phyloP scores from a whole-genome alignment of 2,888 invertebrate species.

The Conistra vaccinii region DNA sequence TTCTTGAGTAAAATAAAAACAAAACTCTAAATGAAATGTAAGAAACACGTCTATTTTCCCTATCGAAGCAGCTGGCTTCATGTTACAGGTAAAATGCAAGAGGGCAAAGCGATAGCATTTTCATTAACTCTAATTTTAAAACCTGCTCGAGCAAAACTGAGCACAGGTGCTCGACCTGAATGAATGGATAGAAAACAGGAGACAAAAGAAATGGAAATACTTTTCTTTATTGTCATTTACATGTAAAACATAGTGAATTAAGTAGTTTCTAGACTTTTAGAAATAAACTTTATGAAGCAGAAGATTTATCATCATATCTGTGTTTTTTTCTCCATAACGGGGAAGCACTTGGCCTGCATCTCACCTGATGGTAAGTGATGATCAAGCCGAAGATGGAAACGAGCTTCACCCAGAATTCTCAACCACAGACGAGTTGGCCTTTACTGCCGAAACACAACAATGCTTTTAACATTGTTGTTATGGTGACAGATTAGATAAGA shows the following conservation, averaged over 20 bases:
- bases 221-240: conserved; percentile 35
- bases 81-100: conserved; percentile 13
- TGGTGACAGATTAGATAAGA: too few species aligned
- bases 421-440: too few species aligned
- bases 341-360: too few species aligned
- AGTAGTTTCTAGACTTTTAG: background rate
- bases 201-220: conserved; percentile 25
- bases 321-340: too few species aligned
- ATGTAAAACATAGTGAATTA: conserved; percentile 22
- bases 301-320: too few species aligned
- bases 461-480: too few species aligned
- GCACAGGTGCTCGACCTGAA: conserved; percentile 48
- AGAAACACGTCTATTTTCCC: conserved; percentile 8
- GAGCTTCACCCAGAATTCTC: too few species aligned
- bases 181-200: conserved; percentile 41
- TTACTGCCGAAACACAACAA: too few species aligned
- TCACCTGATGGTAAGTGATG: too few species aligned
- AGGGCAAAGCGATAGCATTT: conserved; percentile 43
- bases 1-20: background rate
- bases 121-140: conserved; percentile 57
- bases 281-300: too few species aligned
- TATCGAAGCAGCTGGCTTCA: conserved; percentile 35
- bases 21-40: background rate
- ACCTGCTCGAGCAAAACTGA: conserved; percentile 38
- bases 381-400: too few species aligned